Conservation (phyloP, 2,797 vertebrate species). For the Morus bassanus region DNA sequence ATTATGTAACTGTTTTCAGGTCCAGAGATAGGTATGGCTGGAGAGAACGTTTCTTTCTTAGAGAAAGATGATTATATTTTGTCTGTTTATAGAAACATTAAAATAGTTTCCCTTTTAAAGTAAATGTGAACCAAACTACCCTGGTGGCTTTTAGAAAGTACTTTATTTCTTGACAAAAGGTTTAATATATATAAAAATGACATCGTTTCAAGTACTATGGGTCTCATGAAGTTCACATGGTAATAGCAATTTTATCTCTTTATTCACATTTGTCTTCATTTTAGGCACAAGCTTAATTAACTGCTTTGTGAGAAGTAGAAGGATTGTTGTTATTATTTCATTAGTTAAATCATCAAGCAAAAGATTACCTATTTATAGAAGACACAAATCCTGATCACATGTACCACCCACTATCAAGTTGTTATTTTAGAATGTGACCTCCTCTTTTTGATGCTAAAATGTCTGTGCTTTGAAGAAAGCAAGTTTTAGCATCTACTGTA, state of each 20-base stretch:
- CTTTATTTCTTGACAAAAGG: background rate
- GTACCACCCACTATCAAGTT: background rate
- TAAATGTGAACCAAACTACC: background rate
- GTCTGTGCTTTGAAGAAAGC: conserved; percentile 14
- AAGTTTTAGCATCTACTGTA: background rate
- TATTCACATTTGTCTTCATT: background rate
- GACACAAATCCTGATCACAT: background rate
- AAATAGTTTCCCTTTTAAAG: conserved; percentile 13
- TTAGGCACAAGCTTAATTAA: background rate
- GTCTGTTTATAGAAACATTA: background rate
- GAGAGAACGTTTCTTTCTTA: background rate
- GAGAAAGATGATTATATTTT: background rate
- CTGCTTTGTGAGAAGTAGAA: background rate
- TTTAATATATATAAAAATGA: background rate
- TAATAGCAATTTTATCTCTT: background rate
- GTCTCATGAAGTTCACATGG: background rate
- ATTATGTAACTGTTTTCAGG: background rate
- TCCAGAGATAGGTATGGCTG: background rate
- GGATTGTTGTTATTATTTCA: background rate
- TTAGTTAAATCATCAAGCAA: background rate
- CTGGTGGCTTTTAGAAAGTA: background rate
- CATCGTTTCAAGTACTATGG: background rate
- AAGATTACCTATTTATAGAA: background rate
- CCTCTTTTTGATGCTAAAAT: background rate
- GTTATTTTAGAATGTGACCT: background rate